Evolutionary conservation across 2,797 vertebrate species (phyloP).

Genomic region (Sebastiscus albofasciatus): DNA sequence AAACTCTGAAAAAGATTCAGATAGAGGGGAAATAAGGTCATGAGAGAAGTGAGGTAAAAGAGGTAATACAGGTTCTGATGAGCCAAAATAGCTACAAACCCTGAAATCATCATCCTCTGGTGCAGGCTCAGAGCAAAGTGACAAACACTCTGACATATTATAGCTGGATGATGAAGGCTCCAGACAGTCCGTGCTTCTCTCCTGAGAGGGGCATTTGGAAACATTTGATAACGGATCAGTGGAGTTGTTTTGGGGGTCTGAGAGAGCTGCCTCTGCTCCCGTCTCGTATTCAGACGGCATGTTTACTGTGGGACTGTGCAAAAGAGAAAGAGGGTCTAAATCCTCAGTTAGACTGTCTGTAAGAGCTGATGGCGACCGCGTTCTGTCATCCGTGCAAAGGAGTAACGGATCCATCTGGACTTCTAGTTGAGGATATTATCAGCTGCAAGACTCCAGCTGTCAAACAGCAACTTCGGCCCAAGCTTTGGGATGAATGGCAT

Average conservation of each 20-base stretch:
- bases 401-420: slow-evolving; percentile 51
- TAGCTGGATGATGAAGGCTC: slow-evolving; percentile 1
- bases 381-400: slow-evolving; percentile 29
- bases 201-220: slow-evolving; percentile 8
- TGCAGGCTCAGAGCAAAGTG: slow-evolving; percentile 14
- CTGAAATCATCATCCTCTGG: slow-evolving; percentile 7
- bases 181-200: slow-evolving; percentile 7
- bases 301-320: slow-evolving; percentile 19
- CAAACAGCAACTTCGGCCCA: slow-evolving; percentile 19
- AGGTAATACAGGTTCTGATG: slow-evolving; percentile 26
- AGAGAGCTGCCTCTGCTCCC: slow-evolving; percentile 2
- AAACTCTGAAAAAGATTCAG: slow-evolving; percentile 21
- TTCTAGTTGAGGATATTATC: neutral
- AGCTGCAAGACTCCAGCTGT: slow-evolving; percentile 12
- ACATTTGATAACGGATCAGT: neutral
- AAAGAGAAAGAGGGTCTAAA: slow-evolving; percentile 8
- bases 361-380: neutral
- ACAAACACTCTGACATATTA: slow-evolving; percentile 19
- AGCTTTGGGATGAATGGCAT: neutral
- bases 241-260: slow-evolving; percentile 14
- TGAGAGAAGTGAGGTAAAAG: slow-evolving; percentile 31
- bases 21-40: slow-evolving; percentile 11
- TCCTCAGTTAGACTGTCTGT: slow-evolving; percentile 22
- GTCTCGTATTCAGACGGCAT: slow-evolving; percentile 1
- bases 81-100: slow-evolving; percentile 20